Conservation (phyloP, 1,140 invertebrate species). For the Panagrolaimus sp. region DNA sequence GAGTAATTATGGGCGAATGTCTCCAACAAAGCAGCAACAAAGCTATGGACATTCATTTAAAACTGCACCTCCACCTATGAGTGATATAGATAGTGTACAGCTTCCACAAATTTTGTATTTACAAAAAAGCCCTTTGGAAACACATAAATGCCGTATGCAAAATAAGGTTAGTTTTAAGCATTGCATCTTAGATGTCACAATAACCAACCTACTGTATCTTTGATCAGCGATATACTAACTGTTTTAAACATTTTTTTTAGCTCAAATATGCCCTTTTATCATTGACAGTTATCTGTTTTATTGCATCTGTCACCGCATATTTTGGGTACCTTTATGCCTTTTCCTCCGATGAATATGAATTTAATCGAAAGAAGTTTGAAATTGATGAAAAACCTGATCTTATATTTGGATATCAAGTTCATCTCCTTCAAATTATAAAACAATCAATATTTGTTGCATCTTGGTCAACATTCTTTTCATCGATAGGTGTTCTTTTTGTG, state of each 20-base stretch:
- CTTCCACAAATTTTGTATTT: not conserved
- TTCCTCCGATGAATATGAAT: not conserved
- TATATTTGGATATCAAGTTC: not conserved
- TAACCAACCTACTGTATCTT: too few species aligned
- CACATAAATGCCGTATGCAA: conserved; percentile 3
- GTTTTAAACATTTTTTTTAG: not conserved
- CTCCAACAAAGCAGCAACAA: not conserved
- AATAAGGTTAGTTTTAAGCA: not conserved
- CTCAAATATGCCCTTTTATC: conserved; percentile 5
- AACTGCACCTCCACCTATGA: too few species aligned
- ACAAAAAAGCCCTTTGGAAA: not conserved
- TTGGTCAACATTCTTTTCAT: not conserved
- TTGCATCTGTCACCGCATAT: not conserved
- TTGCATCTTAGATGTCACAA: too few species aligned
- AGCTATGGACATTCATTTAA: not conserved
- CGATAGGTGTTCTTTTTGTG: not conserved
- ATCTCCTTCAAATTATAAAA: not conserved
- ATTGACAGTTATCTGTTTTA: not conserved
- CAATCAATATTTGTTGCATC: not conserved
- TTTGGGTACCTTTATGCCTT: not conserved
- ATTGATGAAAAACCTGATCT: not conserved
- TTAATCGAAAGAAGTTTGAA: not conserved
- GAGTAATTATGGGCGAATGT: not conserved
- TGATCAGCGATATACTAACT: too few species aligned
- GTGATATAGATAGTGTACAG: too few species aligned